phyloP scores from a whole-genome alignment of 92 coral and sea anemone genomes.

The Porites rus region DNA sequence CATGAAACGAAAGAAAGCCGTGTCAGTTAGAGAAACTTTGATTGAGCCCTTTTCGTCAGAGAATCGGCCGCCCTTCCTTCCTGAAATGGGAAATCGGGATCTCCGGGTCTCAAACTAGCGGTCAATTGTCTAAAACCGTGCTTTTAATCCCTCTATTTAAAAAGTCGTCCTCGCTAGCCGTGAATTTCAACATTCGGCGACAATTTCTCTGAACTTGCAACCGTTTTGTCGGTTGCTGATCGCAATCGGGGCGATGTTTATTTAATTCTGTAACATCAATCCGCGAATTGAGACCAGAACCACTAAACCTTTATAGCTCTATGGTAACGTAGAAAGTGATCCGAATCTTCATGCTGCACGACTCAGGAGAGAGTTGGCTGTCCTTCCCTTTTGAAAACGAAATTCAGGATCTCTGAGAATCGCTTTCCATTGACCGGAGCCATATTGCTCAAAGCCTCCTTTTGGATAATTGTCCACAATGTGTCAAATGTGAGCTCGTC shows the following conservation, averaged over 20 bases:
- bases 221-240: constrained; percentile 3
- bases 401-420: no score
- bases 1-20: background rate
- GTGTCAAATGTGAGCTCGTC: no score
- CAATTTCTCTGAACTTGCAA: background rate
- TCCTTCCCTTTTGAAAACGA: no score
- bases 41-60: background rate
- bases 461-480: no score
- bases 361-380: no score
- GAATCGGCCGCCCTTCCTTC: constrained; percentile 36
- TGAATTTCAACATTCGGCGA: constrained; percentile 22
- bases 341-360: no score
- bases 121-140: constrained; percentile 59
- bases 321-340: no score
- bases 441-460: no score
- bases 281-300: background rate
- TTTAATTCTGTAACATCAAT: background rate
- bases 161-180: constrained; percentile 14
- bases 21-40: constrained; percentile 15
- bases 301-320: no score
- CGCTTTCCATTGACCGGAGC: no score
- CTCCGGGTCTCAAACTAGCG: constrained; percentile 34
- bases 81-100: constrained; percentile 38
- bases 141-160: constrained; percentile 26
- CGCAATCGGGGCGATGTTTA: background rate